Evolutionary conservation across 2,113 vertebrate genomes (phyloP).

Genomic region (Proteles cristata): DNA sequence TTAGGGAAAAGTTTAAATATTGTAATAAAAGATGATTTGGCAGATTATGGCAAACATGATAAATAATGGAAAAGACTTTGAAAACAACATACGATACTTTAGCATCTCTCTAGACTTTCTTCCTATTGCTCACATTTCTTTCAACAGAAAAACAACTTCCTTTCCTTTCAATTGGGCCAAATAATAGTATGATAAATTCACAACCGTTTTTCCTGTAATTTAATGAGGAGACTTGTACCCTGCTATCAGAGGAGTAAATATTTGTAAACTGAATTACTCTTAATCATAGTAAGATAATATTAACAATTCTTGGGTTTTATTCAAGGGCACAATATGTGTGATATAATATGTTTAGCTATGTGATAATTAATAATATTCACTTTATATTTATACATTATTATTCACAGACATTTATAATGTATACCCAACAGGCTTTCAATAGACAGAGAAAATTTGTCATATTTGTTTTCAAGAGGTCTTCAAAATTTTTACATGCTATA

Average conservation of each 20-base stretch:
- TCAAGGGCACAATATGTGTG: neutral
- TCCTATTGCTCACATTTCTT: neutral
- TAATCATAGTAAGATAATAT: neutral
- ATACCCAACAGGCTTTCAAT: neutral
- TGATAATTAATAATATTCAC: neutral
- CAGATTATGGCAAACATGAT: neutral
- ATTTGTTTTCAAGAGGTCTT: neutral
- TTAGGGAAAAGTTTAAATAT: neutral
- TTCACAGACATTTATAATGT: neutral
- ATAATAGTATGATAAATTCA: neutral
- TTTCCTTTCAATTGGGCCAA: neutral
- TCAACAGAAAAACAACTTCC: neutral
- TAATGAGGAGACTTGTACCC: neutral
- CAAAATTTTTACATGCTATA: neutral
- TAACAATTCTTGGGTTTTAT: neutral
- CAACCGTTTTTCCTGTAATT: neutral
- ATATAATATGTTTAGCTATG: neutral
- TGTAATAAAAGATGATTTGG: neutral
- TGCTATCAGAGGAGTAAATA: neutral
- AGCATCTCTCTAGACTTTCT: neutral
- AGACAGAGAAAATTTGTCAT: neutral
- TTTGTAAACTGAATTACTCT: neutral
- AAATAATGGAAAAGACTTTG: neutral
- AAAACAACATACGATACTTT: neutral
- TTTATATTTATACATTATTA: neutral